These are phyloP conservation scores for Polydrusus pterygomalis DNA, from an alignment of 2,888 invertebrate species.

Conservation along the genomic window DNA sequence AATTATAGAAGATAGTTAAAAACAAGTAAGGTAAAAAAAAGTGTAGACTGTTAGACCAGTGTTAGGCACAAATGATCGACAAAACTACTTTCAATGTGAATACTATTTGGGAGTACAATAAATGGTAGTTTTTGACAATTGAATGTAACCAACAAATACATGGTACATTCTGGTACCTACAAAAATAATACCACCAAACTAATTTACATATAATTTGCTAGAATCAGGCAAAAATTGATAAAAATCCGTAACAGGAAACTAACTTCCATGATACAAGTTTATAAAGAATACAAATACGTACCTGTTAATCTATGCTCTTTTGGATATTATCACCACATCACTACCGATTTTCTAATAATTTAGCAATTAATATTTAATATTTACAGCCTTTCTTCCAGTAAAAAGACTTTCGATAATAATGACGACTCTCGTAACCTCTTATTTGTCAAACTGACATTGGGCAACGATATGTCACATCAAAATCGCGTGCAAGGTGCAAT, in stretches of 20 bases:
- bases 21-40: too few relatives aligned
- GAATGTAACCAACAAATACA: background rate
- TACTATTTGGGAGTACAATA: too few relatives aligned
- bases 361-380: background rate
- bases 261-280: background rate
- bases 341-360: constrained; percentile 10
- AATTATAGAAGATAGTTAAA: background rate
- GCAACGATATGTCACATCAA: background rate
- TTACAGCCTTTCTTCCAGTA: background rate
- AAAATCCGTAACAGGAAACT: constrained; percentile 3
- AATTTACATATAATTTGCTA: background rate
- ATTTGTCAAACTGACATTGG: background rate
- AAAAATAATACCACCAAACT: background rate
- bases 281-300: background rate
- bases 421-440: background rate
- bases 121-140: background rate
- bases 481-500: background rate
- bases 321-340: constrained; percentile 12
- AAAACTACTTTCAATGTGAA: too few relatives aligned
- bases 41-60: too few relatives aligned
- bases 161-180: background rate
- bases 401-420: constrained; percentile 4
- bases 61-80: too few relatives aligned
- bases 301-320: background rate
- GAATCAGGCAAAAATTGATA: background rate